Conservation (phyloP, 2,113 vertebrate genomes). For the Tachuris rubrigastra region DNA sequence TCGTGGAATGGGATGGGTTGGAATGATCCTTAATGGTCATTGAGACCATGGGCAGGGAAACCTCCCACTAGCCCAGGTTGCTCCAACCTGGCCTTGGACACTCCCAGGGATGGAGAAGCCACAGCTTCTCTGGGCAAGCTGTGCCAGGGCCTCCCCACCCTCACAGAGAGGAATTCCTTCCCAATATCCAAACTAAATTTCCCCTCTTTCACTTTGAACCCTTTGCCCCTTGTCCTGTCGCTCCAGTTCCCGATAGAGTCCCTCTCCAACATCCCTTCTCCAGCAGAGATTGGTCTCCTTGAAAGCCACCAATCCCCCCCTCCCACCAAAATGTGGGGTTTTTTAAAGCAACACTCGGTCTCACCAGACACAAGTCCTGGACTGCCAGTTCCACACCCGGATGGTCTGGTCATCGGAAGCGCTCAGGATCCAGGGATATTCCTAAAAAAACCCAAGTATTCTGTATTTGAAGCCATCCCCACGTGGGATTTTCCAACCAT, state of each 20-base stretch:
- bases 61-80: neutral
- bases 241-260: neutral
- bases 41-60: neutral
- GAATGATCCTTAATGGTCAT: neutral
- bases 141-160: neutral
- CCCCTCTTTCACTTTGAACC: neutral
- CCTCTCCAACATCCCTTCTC: neutral
- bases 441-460: constrained; percentile 66
- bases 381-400: constrained; percentile 98
- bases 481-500: rapidly evolving
- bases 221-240: neutral
- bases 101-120: neutral
- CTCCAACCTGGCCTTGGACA: neutral
- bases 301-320: neutral
- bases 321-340: too few species aligned
- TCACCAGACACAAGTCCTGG: constrained; percentile 96
- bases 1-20: neutral
- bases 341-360: neutral
- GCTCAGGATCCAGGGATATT: constrained; percentile 97
- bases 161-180: neutral
- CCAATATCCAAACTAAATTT: neutral
- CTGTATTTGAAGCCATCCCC: neutral
- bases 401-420: constrained; percentile 97
- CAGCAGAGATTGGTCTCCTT: neutral
- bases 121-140: neutral